A percentile compares a stretch with the other conserved stretches of the same genome.
These are phyloP conservation scores for fruit fly (Drosophila melanogaster) DNA, from an alignment of 1,140 invertebrate genomes.

Conservation along the genomic window DNA sequence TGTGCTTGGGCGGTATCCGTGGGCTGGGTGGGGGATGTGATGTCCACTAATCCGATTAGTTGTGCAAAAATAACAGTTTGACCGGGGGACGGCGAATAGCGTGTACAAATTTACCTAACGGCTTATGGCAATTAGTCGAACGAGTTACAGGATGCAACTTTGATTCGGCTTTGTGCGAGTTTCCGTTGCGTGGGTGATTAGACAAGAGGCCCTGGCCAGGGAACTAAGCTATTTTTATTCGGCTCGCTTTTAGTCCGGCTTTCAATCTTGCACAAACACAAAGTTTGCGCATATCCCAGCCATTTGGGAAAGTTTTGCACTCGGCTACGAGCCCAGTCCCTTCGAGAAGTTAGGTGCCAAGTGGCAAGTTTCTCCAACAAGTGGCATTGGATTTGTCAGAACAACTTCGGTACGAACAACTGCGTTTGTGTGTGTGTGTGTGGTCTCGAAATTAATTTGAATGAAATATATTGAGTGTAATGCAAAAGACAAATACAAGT, in stretches of 20 bases:
- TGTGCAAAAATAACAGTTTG: conserved; percentile 63
- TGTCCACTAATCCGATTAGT: conserved; percentile 63
- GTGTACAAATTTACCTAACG: conserved; percentile 60
- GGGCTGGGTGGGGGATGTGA: background rate
- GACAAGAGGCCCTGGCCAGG: background rate
- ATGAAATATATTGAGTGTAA: conserved; percentile 55
- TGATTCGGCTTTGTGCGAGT: conserved; percentile 44
- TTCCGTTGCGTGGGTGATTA: conserved; percentile 18
- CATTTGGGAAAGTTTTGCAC: conserved; percentile 15
- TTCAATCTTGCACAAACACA: conserved; percentile 30
- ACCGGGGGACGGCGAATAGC: background rate
- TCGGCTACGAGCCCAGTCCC: background rate
- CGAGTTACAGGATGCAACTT: conserved; percentile 54
- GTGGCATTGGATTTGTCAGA: conserved; percentile 36
- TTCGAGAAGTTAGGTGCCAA: conserved; percentile 36
- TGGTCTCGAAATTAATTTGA: conserved; percentile 52
- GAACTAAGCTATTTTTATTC: conserved; percentile 23
- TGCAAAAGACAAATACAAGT: conserved; percentile 57
- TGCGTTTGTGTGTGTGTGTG: conserved; percentile 16
- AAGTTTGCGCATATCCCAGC: conserved; percentile 21
- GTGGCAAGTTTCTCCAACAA: conserved; percentile 21
- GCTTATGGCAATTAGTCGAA: conserved; percentile 74
- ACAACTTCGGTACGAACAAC: conserved; percentile 37
- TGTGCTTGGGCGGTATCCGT: background rate
- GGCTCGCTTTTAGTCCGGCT: background rate